Evolutionary conservation across 2,888 invertebrate genomes (phyloP), one percentile per base, ranked within the genome.

Genomic region (Acrobasis suavella): DNA sequence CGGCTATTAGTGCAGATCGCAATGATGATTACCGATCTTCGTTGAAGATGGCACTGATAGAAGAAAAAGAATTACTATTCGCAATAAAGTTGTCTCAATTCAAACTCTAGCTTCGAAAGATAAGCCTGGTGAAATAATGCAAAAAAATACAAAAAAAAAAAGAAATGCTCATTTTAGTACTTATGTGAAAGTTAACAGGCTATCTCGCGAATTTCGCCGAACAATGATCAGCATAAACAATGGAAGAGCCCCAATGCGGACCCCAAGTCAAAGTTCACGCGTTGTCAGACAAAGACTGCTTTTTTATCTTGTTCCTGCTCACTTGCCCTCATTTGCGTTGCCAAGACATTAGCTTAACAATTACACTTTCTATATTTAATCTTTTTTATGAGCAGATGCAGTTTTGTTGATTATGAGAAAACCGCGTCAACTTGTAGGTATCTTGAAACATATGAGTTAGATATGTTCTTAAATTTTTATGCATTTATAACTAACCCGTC

Each of bases 201-300:
- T 62, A 62, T 62, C 62, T 49, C 49, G 17, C 8, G 38, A 50
- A 55, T 32, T 51, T 59, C 16, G 32, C 42, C 7, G 58, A 63
- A 63, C 58, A 58, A 58, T 52, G 59, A 59, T 63, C 42, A 54
- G 42, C 54, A 37, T 54, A 59, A 54, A 63, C 63, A 63, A 63
- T 52, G 52, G 58, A 32, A 52, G 50, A 55, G 39, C 17, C 54
- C 49, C 50, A 49, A 55, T 49, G 51, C 42, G 54, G 49, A 17
- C 42, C 49, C 32, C 42, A 42, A 54, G 63, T 59, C 59, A 63
- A 59, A 59, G 63, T 63, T 63, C 63, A 59, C 63, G 59, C 58
- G 59, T 52, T 52, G 58, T 39, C 62, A 59, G 52, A 62, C 50
- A 49, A 64, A 58, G 61, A 60, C 51, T 16, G 12, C 51, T 60